Conservation (phyloP, 2,113 vertebrate genomes). For the western clawed frog (Xenopus tropicalis) region UCB_Xtro_10.0 CM004444.2:119327501-119328000, state of each 20-base stretch:
- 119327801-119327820: conserved; percentile 61
- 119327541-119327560: no score
- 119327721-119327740: conserved; percentile 35
- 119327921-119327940: conserved; percentile 43
- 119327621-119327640: no score
- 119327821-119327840: conserved; percentile 55
- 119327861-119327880: conserved; percentile 43
- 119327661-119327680: no score
- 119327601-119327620: no score
- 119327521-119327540: no score
- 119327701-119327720: neutral
- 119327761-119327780: conserved; percentile 52
- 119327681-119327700: no score
- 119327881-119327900: conserved; percentile 47
- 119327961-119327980: conserved; percentile 49
- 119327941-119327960: conserved; percentile 47
- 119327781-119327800: conserved; percentile 52
- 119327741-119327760: conserved; percentile 65
- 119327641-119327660: no score
- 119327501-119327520: no score
- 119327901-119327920: conserved; percentile 48
- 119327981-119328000: conserved; percentile 49
- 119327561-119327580: no score
- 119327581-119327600: no score
- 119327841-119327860: conserved; percentile 39